These are phyloP conservation scores for Conchocele bisecta DNA, from an alignment of 2,888 invertebrate species.

Conservation along the genomic window DNA sequence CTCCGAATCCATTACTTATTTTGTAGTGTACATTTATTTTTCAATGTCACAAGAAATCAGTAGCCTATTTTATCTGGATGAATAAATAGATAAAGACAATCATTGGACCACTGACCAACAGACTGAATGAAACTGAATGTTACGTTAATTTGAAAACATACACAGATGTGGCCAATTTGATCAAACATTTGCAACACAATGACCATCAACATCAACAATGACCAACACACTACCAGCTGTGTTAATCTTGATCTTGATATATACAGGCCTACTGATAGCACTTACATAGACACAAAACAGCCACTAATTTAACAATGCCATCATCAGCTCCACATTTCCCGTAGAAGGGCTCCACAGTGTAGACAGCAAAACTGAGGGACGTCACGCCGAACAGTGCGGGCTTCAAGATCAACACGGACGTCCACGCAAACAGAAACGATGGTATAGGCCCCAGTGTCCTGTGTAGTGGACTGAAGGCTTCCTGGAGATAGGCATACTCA, in stretches of 20 bases:
- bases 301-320: slow-evolving; percentile 67
- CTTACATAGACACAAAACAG: slow-evolving; percentile 74
- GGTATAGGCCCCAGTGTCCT: slow-evolving; percentile 83
- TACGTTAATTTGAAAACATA: background rate
- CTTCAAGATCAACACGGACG: slow-evolving; percentile 78
- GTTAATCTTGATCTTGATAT: no score
- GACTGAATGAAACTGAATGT: no score
- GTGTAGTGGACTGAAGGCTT: slow-evolving; percentile 68
- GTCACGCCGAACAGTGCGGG: slow-evolving; percentile 83
- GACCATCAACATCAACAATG: background rate
- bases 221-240: background rate
- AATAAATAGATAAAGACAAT: no score
- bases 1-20: no score
- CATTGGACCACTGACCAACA: no score
- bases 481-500: slow-evolving; percentile 88
- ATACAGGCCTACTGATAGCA: no score
- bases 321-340: slow-evolving; percentile 72
- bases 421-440: slow-evolving; percentile 85
- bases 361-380: slow-evolving; percentile 83
- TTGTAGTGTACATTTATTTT: no score
- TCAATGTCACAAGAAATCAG: no score
- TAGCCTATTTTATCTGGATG: no score
- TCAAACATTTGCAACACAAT: background rate
- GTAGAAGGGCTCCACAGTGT: slow-evolving; percentile 77
- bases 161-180: background rate